Evolutionary conservation across 2,888 invertebrate genomes (phyloP), one percentile per base, ranked within the genome.

Genomic region (Polyommatus icarus): DNA sequence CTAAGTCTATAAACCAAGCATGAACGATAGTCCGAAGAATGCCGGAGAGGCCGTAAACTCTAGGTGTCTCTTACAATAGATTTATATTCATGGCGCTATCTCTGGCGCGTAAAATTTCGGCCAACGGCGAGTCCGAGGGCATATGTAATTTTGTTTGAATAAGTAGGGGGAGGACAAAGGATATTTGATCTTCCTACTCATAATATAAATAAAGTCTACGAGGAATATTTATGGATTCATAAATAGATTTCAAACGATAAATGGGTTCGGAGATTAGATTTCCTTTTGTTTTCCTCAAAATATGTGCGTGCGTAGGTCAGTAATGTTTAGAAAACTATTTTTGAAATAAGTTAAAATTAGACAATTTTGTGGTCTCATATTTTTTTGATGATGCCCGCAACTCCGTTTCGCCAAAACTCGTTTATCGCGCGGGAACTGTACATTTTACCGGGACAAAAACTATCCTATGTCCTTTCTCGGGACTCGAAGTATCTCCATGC

Each of bases 61-160:
- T 84, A 86, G 89, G 90, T 91, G 91, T 91, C 91, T 90, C 92
- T 92, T 92, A 92, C 93, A 91, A 92, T 92, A 93, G 92, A 93
- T 94, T 94, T 93, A 94, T 94, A 94, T 94, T 94, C 93, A 94
- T 93, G 93, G 89, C 94, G 91, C 92, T 92, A 91, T 93, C 92
- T 93, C 88, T 84, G 87, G 87, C 91, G 91, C 93, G 93, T 93
- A 93, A 93, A 93, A 93, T 93, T 94, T 93, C 93, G 93, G 92
- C 89, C 91, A 89, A 91, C 91, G 92, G 93, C 91, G 90, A 93
- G 92, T 91, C 91, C 88, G 90, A 90, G 91, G 90, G 93, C 93
- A 93, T 93, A 94, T 92, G 93, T 94, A 94, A 94, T 93, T 93
- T 93, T 94, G 93, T 94, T 93, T 94, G 93, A 93, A 94, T 93